Evolutionary conservation across 1,140 invertebrate species (phyloP), one percentile per base, ranked within the genome.

Genomic region (Tetraneura akinire): DNA sequence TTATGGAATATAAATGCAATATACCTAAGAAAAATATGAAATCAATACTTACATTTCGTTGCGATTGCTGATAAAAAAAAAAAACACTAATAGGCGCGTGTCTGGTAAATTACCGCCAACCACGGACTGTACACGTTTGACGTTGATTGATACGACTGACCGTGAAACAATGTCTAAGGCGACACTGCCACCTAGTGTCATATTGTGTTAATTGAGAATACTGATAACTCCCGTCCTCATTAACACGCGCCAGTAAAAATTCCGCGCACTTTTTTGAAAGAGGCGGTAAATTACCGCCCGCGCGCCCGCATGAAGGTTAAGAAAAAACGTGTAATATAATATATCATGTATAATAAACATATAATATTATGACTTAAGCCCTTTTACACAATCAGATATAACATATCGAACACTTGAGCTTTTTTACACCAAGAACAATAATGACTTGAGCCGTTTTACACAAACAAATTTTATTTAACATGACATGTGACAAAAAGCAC

Each of bases 91-190:
- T 42, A 42, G 32, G 62, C 62, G 16, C 62, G 32, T 66, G 26
- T 21, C 37, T 66, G 62, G 62, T 66, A 66, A 66, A 18, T n/a
- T 66, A 66, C 62, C 62, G 62, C 62, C n/a, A n/a, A 66, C 23
- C 37, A 57, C n/a, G 16, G 32, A 37, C 60, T 64, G 23, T 29
- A 37, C 32, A 64, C 26, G 60, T 64, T 64, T 64, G 23, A 64
- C 26, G 32, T 64, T 18, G 13, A 64, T 64, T 64, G 23, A 64
- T 29, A 64, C 29, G 32, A 64, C 26, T 64, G 26, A 64, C 60
- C 29, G 32, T 64, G 60, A 64, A 64, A 64, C 60, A 32, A 32
- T 64, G 32, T 16, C 60, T 66, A 62, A 18, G 11, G 29, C 6
- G 60, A 62, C 60, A 62, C 26, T 32, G 16, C 29, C 26, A 62